Evolutionary conservation across 37 sponge, comb jelly and placozoan species (phyloP).

Genomic region (Haliclona indistincta): DNA sequence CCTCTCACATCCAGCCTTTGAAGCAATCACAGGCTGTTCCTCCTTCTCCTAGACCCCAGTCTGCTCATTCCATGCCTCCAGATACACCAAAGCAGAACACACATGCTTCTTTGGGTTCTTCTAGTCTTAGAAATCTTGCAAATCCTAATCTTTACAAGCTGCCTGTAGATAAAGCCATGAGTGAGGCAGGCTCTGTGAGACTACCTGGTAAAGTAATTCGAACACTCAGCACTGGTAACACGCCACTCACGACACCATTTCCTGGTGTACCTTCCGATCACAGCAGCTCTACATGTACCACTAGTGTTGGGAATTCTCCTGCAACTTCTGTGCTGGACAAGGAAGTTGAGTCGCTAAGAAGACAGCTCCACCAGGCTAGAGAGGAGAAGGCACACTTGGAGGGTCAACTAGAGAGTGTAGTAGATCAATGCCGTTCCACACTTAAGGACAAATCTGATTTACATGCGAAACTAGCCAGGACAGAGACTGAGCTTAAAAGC

Average conservation of each 20-base stretch:
- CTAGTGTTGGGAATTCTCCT: not conserved
- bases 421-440: conserved; percentile 48
- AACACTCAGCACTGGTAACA: no score
- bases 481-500: conserved; percentile 43
- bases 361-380: conserved; percentile 25
- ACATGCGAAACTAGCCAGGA: conserved; percentile 42
- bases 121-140: no score
- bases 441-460: conserved; percentile 57
- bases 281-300: not conserved
- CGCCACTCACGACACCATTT: no score
- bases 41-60: not conserved
- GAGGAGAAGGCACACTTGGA: conserved; percentile 45
- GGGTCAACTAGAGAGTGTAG: conserved; percentile 66
- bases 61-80: not conserved
- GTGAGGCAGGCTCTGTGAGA: not conserved
- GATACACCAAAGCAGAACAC: not conserved
- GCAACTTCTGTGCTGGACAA: not conserved
- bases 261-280: not conserved
- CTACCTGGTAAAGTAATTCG: not conserved
- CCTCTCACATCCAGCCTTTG: conserved; percentile 16
- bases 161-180: not conserved
- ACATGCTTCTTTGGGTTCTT: not conserved
- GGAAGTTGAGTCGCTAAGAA: not conserved
- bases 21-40: not conserved
- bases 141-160: no score